Evolutionary conservation across 2,888 invertebrate genomes (phyloP).

Genomic region (Aethes cnicana): DNA sequence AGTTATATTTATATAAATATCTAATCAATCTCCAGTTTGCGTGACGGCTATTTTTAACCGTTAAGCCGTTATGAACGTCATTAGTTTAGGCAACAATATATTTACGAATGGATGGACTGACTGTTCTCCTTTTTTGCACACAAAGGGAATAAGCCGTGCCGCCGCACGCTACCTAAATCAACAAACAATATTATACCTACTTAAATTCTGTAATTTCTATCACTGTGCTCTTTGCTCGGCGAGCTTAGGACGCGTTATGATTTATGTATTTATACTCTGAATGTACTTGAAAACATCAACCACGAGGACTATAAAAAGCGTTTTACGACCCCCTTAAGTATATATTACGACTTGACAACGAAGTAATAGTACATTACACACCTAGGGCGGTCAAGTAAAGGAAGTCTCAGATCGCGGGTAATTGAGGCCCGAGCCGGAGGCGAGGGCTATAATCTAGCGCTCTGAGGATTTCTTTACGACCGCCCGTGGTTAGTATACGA

Average conservation of each 20-base stretch:
- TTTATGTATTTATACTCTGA: conserved; percentile 40
- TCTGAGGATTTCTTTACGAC: too few relatives aligned
- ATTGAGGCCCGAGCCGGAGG: too few relatives aligned
- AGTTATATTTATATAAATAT: too few relatives aligned
- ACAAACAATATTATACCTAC: too few relatives aligned
- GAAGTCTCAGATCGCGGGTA: too few relatives aligned
- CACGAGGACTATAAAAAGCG: conserved; percentile 39
- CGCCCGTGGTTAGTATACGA: too few relatives aligned
- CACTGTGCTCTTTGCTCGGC: conserved; percentile 34
- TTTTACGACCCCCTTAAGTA: conserved; percentile 37
- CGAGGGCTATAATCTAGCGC: too few relatives aligned
- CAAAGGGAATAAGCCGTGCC: conserved; percentile 36
- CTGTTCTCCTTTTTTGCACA: conserved; percentile 38
- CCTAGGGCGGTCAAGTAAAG: too few relatives aligned
- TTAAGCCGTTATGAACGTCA: conserved; percentile 4
- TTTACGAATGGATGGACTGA: conserved; percentile 34
- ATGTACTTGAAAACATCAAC: conserved; percentile 37
- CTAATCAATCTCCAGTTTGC: too few relatives aligned
- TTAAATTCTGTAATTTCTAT: conserved; percentile 32
- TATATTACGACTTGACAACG: conserved; percentile 31
- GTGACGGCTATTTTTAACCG: too few relatives aligned
- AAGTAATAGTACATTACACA: too few relatives aligned
- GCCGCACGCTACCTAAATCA: conserved; percentile 39
- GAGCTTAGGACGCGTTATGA: conserved; percentile 39
- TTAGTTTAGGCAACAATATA: conserved; percentile 40